Percentiles rank a stretch among this genome's conserved stretches.
These are phyloP conservation scores for Macrostomum cliftonense DNA, from an alignment of 2,888 invertebrate species.

Conservation along the genomic window DNA sequence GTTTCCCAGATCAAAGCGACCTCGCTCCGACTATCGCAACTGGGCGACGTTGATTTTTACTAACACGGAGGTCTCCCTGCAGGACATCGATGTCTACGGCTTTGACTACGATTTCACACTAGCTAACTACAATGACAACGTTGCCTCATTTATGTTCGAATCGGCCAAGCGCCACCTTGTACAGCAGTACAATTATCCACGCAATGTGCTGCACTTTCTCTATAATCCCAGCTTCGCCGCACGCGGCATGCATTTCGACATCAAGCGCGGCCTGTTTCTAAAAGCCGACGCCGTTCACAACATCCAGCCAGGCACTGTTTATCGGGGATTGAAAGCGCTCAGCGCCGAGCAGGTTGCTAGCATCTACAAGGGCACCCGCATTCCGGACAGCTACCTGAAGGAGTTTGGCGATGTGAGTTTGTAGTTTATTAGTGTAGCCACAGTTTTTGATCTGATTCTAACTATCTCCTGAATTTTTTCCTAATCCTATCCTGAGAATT, in stretches of 20 bases:
- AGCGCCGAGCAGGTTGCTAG: constrained; percentile 63
- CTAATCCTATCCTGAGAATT: too few relatives aligned
- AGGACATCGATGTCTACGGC: constrained; percentile 73
- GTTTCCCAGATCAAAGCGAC: too few relatives aligned
- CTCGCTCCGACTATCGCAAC: background rate
- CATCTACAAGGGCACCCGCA: constrained; percentile 48
- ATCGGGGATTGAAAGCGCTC: constrained; percentile 58
- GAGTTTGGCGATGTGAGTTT: constrained; percentile 28
- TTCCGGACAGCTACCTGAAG: constrained; percentile 34
- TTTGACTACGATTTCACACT: constrained; percentile 97
- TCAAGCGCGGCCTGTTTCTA: constrained; percentile 63
- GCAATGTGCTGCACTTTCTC: constrained; percentile 54
- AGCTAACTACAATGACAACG: constrained; percentile 71
- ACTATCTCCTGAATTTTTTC: too few relatives aligned
- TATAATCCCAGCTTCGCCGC: constrained; percentile 85
- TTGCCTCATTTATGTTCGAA: constrained; percentile 73
- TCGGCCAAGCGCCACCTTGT: constrained; percentile 68
- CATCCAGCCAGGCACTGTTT: constrained; percentile 83
- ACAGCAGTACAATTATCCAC: constrained; percentile 74
- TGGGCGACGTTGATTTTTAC: constrained; percentile 49
- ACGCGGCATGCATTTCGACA: constrained; percentile 89
- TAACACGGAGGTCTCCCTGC: constrained; percentile 77
- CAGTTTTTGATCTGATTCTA: too few relatives aligned
- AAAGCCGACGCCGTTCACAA: constrained; percentile 88
- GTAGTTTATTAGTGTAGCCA: background rate